A percentile compares a stretch with the other conserved stretches of the same genome.
These are phyloP conservation scores for Heterohyrax brucei DNA, from an alignment of 2,797 vertebrate species.

Conservation along the genomic window DNA sequence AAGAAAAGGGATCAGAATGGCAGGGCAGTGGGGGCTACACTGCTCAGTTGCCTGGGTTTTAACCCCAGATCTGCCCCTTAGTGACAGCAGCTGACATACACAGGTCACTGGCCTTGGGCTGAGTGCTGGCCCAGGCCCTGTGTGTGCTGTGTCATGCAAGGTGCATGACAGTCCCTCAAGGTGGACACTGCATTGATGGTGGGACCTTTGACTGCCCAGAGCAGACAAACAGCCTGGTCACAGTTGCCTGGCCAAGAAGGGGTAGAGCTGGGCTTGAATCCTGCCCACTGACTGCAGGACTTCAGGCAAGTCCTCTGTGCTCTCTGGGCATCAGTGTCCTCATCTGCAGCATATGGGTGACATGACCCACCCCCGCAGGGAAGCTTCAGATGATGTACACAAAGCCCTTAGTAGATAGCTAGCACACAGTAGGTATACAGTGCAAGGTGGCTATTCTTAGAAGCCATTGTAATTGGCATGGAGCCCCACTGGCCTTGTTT, in stretches of 20 bases:
- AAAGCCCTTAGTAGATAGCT: not conserved
- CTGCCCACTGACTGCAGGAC: not conserved
- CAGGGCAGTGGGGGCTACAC: fast-evolving
- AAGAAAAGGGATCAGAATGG: not conserved
- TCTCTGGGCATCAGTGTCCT: fast-evolving
- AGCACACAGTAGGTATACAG: fast-evolving
- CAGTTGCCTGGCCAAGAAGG: not conserved
- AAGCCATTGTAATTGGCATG: fast-evolving
- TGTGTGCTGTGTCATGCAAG: fast-evolving
- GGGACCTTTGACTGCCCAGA: not conserved
- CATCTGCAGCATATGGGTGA: not conserved
- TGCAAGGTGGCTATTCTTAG: fast-evolving
- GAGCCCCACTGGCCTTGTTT: too few species aligned
- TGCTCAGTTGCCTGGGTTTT: not conserved
- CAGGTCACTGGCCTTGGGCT: not conserved
- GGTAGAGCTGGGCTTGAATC: not conserved
- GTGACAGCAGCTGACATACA: too few species aligned
- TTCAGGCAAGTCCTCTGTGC: not conserved
- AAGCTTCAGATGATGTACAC: fast-evolving
- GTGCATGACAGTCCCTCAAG: fast-evolving
- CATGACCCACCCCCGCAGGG: fast-evolving
- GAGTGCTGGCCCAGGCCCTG: fast-evolving
- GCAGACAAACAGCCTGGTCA: not conserved
- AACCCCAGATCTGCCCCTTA: not conserved
- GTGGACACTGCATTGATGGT: fast-evolving